Evolutionary conservation across 2,797 vertebrate species (phyloP), one percentile per base, ranked within the genome.

Genomic region (Forpus xanthops): DNA sequence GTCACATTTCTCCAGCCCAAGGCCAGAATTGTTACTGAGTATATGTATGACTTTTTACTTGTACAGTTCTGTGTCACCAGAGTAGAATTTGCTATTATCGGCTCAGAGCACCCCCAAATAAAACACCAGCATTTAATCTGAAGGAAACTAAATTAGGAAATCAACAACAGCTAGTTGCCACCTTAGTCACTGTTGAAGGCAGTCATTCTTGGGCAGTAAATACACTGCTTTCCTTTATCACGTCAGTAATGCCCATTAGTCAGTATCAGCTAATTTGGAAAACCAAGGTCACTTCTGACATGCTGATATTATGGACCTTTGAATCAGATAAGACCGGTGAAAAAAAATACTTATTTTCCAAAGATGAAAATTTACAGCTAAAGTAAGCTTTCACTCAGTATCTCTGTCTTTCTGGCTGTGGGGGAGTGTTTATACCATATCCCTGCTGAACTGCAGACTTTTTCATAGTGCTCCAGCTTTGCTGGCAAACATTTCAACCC

Each of bases 311-410:
- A 71, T 12, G 52, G 92, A 39, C 18, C 41, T 73, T 77, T 85
- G 80, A 87, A 55, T 3, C 70, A 65, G 44, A 30, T 79, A 75
- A 39, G 66, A 53, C 30, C 20, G 27, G 41, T 77, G 61, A 94
- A 93, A 91, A 50, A 53, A 74, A 95, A 67, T n/a, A 81, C 23
- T 77, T 94, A 56, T 85, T 96, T 94, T 95, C 85, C 61, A 64
- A 65, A 94, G 71, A 76, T 47, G 85, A 85, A 85, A 70, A 65
- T 65, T 82, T 87, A 49, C 44, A 74, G 85, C 83, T 95, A 72
- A 87, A 93, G 78, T 33, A 74, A 96, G 31, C 62, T 58, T 81
- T 80, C 35, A 27, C 50, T 82, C 30, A 6, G 44, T 60, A 68
- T 45, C 79, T 87, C 47, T 62, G 50, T 70, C 75, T 90, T 87